Evolutionary conservation across 2,797 vertebrate species (phyloP).

Genomic region (Ciconia nigra): DNA sequence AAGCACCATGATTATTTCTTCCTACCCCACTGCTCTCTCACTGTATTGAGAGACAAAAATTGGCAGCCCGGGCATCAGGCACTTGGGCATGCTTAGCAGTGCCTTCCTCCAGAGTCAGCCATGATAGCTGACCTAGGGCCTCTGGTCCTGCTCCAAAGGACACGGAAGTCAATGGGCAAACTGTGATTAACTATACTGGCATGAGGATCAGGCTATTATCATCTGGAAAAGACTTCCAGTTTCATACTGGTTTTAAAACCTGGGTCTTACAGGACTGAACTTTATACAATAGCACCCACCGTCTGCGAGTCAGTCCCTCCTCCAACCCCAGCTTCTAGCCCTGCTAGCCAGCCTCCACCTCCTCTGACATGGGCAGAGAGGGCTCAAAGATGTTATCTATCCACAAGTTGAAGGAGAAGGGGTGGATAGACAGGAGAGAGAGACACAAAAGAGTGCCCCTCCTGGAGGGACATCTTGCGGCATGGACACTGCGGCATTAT

Average conservation of each 20-base stretch:
- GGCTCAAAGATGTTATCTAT: not conserved
- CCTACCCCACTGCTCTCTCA: not conserved
- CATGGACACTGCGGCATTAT: fast-evolving
- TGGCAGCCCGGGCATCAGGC: not conserved
- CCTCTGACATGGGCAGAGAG: not conserved
- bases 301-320: not conserved
- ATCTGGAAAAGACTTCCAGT: not conserved
- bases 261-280: not conserved
- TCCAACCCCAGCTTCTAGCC: not conserved
- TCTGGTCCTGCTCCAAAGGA: not conserved
- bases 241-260: not conserved
- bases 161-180: not conserved
- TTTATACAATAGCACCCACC: not conserved
- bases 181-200: not conserved
- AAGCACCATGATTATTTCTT: not conserved
- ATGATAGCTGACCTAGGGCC: fast-evolving
- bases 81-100: too few relatives aligned
- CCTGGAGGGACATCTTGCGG: not conserved
- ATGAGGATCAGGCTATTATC: not conserved
- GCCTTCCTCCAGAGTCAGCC: not conserved
- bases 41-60: not conserved
- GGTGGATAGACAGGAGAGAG: not conserved
- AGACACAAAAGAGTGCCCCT: not conserved
- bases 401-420: fast-evolving
- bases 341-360: not conserved